These are phyloP conservation scores for Horisme vitalbata DNA, from an alignment of 2,888 invertebrate genomes.

Conservation along the genomic window DNA sequence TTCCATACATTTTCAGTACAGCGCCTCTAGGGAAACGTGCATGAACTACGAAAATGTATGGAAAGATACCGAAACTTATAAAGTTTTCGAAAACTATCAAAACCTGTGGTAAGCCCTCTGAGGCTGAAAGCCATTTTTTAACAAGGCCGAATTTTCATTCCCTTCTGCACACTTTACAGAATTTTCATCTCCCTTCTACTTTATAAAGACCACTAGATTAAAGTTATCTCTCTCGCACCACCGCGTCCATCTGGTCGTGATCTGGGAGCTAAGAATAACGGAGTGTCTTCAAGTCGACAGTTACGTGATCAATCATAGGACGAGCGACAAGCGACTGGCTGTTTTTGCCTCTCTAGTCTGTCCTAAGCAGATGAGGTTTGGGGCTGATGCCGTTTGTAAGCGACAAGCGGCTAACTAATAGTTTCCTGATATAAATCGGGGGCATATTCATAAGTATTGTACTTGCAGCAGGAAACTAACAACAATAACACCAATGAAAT, in stretches of 20 bases:
- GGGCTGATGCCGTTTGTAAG: constrained; percentile 6
- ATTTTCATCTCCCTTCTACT: constrained; percentile 1
- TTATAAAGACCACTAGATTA: constrained; percentile 18
- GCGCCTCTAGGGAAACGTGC: no score
- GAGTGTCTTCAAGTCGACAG: constrained; percentile 46
- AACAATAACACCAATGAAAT: no score
- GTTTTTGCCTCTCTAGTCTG: constrained; percentile 56
- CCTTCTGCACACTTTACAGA: not conserved
- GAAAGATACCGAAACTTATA: no score
- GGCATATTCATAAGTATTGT: no score
- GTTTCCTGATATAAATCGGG: no score
- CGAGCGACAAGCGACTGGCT: constrained; percentile 52
- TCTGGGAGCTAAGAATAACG: constrained; percentile 47
- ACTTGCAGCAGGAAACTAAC: no score
- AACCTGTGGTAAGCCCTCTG: no score
- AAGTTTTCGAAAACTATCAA: no score
- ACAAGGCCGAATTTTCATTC: not conserved
- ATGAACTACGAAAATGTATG: no score
- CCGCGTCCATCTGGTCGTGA: constrained; percentile 39
- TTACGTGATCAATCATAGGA: constrained; percentile 59
- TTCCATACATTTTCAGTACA: no score
- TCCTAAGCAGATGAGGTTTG: constrained; percentile 58
- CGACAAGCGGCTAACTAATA: constrained; percentile 13
- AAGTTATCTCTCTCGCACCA: constrained; percentile 22
- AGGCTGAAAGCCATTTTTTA: no score